Evolutionary conservation across 92 coral and sea anemone species (phyloP).

Genomic region (Porites cylindrica): DNA sequence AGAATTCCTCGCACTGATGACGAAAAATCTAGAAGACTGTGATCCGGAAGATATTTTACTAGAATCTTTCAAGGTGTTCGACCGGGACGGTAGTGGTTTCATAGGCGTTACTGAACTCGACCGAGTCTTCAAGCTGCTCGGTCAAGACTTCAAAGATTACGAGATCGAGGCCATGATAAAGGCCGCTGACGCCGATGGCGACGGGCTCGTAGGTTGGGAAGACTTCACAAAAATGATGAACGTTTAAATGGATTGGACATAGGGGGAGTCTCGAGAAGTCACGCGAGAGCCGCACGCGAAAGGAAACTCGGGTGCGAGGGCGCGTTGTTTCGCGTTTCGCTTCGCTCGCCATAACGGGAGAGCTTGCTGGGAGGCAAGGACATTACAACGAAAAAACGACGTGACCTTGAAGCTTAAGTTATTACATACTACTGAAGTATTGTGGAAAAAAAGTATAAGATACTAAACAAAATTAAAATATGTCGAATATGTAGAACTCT

Average conservation of each 20-base stretch:
- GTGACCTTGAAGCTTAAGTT: too few species aligned
- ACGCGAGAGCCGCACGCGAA: too few species aligned
- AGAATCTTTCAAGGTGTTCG: conserved; percentile 93
- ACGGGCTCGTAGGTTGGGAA: conserved; percentile 87
- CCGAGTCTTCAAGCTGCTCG: conserved; percentile 85
- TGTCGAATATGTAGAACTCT: too few species aligned
- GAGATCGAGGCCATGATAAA: conserved; percentile 92
- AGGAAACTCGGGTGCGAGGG: too few species aligned
- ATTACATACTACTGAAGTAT: too few species aligned
- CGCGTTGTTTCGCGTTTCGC: too few species aligned
- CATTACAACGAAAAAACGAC: too few species aligned
- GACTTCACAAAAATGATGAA: conserved; percentile 96
- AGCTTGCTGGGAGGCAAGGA: too few species aligned
- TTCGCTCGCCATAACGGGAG: too few species aligned
- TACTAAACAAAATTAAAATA: too few species aligned
- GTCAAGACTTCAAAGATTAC: conserved; percentile 88
- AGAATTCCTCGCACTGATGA: conserved; percentile 88
- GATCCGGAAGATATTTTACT: conserved; percentile 91
- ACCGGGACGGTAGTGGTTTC: conserved; percentile 87
- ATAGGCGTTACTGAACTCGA: conserved; percentile 84
- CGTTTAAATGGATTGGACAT: conserved; percentile 33
- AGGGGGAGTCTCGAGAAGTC: too few species aligned
- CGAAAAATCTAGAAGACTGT: conserved; percentile 84
- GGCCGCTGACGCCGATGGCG: conserved; percentile 91
- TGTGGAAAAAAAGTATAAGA: too few species aligned